Percentiles rank a stretch among this genome's conserved stretches.
phyloP scores from a whole-genome alignment of 2,888 invertebrate species.

The Pollenia angustigena region DNA sequence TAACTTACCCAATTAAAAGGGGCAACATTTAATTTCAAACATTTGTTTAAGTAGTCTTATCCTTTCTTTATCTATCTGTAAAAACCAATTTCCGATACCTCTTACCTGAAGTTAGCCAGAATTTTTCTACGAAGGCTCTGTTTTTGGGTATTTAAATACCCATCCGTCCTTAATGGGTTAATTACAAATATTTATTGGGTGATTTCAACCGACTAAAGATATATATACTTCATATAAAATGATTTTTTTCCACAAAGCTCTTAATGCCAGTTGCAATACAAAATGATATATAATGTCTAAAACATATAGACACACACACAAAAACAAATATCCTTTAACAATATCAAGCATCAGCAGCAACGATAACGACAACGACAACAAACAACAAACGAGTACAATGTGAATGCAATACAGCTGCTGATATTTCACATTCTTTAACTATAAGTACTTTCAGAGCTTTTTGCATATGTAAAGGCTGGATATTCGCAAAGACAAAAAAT shows the following conservation, averaged over 20 bases:
- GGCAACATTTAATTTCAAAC: no score
- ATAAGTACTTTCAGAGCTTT: conserved; percentile 58
- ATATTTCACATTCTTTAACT: conserved; percentile 49
- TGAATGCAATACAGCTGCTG: conserved; percentile 56
- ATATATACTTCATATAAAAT: conserved; percentile 35
- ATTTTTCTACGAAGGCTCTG: no score
- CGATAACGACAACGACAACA: conserved; percentile 2
- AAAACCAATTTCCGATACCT: no score
- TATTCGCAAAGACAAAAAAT: conserved; percentile 4
- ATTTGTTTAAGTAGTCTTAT: no score
- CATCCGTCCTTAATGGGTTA: no score
- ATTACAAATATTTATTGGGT: conserved; percentile 16
- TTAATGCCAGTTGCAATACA: conserved; percentile 67
- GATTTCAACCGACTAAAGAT: background rate
- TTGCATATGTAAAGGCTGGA: conserved; percentile 60
- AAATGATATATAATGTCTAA: conserved; percentile 61
- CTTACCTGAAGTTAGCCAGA: no score
- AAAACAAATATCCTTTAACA: conserved; percentile 59
- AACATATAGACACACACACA: conserved; percentile 36
- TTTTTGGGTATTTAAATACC: no score
- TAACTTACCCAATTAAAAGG: no score
- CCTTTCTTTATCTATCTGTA: no score
- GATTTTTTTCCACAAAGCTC: conserved; percentile 48
- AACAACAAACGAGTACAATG: conserved; percentile 18
- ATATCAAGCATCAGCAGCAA: conserved; percentile 36